Base-by-base conservation (phyloP, 2,113 vertebrate species). In the Bubo blakistoni region DNA sequence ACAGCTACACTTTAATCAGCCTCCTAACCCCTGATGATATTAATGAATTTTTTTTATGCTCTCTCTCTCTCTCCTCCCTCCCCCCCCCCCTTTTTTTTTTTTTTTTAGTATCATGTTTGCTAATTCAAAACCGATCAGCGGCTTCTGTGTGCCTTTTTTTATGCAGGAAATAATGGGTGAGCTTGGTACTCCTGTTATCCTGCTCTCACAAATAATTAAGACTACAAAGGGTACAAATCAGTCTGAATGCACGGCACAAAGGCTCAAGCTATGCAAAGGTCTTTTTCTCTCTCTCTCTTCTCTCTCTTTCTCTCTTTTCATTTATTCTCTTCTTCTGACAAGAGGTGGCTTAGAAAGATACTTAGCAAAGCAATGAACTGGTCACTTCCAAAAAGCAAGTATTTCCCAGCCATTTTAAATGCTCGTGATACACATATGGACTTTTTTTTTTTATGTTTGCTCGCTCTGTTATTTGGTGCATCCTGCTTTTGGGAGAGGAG, bases 41-140 rank as follows among this genome's bases (percentile, higher is more conserved):
- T 99, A 99, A 99, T 99, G 99, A 99, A 98, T 98, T 98, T 98
- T 98, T 98, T 98, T 98, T 98, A 98, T 98, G 98, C 98, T 96
- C 96, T 88, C 96, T 97, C 97, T 94, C 96, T 96, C 96, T 57
- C 83, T 66, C 27, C 18, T 8, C 42, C 5, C 11, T 8, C 58
- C 40, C 77, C 92, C 98, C 49, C 46, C 6, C 16, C n/a, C 22
- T 97, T 97, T 98, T 97, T 97, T 98, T 98, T 98, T 98, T 98
- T 99, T 98, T 98, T 99, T 98, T 98, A 99, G 99, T 99, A 99
- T 99, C 99, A 99, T 99, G 99, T 99, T 99, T 99, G 99, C 99
- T 99, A 99, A 99, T 99, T 99, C 99, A 99, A 99, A 99, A 99
- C 99, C 99, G 99, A 99, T 99, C 99, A 99, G 99, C 99, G 98